Evolutionary conservation across 2,888 invertebrate genomes (phyloP), one percentile per base, ranked within the genome.

Genomic region (Hyles lineata): DNA sequence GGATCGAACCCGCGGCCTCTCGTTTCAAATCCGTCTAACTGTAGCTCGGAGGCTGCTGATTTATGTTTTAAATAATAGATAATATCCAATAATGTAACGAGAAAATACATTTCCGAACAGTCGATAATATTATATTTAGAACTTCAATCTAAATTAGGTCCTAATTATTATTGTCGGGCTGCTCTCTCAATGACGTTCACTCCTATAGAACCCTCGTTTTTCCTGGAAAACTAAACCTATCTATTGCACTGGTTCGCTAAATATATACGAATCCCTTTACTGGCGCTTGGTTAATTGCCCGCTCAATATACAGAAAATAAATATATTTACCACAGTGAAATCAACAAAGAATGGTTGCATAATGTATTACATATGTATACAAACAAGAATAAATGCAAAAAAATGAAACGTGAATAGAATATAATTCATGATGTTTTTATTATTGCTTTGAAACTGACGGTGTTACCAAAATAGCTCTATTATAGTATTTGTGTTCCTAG

Each of bases 201-300:
- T 25, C 60, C 25, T 25, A 8, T 25, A 17, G 60, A 25, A 17
- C 25, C 15, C 9, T 60, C 60, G 23, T 60, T 60, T 29, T 60
- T 25, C 25, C 25, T 60, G 17, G 25, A 25, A 60, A 60, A 25
- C 60, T 60, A 60, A 60, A 15, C 60, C 60, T 60, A 60, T 60
- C 23, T 17, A 17, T 25, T 60, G 60, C 60, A 60, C 17, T 55
- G n/a, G 25, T 5, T 25, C 25, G 4, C 25, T 29, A 60, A 60
- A 60, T 23, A 23, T 21, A 60, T 60, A 17, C 5, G 15, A 25
- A 60, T 17, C 23, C 0, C 60, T 15, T 23, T 5, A 25, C 5
- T 60, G 25, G 5, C 60, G 17, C 23, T 60, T 60, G 17, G 17
- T 60, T 25, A 15, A 25, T 25, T 60, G 23, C 25, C 17, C 15